Evolutionary conservation across 2,797 vertebrate species (phyloP).

Genomic region (Micromesistius poutassou): DNA sequence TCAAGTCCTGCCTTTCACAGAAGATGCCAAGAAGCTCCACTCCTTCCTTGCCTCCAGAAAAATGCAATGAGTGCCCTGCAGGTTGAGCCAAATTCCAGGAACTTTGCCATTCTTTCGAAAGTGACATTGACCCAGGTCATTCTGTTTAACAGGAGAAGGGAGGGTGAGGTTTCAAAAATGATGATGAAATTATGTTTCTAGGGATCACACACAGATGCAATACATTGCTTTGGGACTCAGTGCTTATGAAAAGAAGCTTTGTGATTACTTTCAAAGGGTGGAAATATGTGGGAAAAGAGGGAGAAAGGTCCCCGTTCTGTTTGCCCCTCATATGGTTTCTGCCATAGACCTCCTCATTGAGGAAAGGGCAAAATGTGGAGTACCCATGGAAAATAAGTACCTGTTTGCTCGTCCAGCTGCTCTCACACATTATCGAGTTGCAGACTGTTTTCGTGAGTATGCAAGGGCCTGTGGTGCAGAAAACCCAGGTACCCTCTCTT

Average conservation of each 20-base stretch:
- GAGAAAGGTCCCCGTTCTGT: constrained; percentile 37
- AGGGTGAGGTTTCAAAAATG: constrained; percentile 34
- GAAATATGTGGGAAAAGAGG: constrained; percentile 34
- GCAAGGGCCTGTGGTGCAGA: constrained; percentile 24
- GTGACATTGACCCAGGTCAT: constrained; percentile 29
- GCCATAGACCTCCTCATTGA: constrained; percentile 26
- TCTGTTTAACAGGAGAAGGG: constrained; percentile 35
- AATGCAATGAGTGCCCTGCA: constrained; percentile 15
- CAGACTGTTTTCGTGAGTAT: constrained; percentile 26
- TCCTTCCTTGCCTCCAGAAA: constrained; percentile 18
- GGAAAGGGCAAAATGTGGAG: constrained; percentile 12
- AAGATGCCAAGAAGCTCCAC: constrained; percentile 34
- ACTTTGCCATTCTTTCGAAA: constrained; percentile 20
- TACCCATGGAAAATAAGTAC: constrained; percentile 14
- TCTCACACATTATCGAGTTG: constrained; percentile 21
- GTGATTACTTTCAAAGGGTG: constrained; percentile 27
- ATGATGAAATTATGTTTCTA: constrained; percentile 20
- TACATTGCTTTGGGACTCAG: constrained; percentile 25
- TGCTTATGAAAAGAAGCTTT: constrained; percentile 24
- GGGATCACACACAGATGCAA: constrained; percentile 23
- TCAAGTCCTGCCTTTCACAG: constrained; percentile 39
- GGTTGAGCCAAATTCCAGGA: constrained; percentile 24
- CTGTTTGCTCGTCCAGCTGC: constrained; percentile 25
- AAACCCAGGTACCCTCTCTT: constrained; percentile 22
- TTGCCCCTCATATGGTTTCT: constrained; percentile 29